Conservation (phyloP, 1,140 invertebrate species). For the Brachionus angularis region DNA sequence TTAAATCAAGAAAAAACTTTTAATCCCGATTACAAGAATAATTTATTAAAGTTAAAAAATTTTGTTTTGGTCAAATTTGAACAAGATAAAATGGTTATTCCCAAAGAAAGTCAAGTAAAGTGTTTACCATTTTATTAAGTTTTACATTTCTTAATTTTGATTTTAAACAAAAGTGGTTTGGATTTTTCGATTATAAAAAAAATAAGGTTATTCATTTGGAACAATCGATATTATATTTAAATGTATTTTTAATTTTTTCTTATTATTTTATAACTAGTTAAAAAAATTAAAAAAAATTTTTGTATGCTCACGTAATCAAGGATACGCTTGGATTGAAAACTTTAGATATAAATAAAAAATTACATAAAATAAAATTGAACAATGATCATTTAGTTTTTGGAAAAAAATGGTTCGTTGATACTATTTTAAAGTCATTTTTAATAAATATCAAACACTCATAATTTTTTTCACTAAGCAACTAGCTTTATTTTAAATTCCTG, state of each 20-base stretch:
- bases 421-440: too few relatives aligned
- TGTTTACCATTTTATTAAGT: not conserved
- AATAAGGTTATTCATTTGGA: slow-evolving; percentile 55
- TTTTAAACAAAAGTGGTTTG: slow-evolving; percentile 57
- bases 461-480: too few relatives aligned
- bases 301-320: slow-evolving; percentile 64
- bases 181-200: slow-evolving; percentile 60
- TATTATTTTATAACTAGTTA: not conserved
- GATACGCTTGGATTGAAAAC: slow-evolving; percentile 77
- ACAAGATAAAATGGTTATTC: slow-evolving; percentile 84
- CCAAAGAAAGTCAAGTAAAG: slow-evolving; percentile 69
- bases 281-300: slow-evolving; percentile 25
- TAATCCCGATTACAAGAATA: slow-evolving; percentile 66
- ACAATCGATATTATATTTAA: slow-evolving; percentile 58
- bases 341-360: slow-evolving; percentile 65
- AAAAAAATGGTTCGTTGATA: not conserved
- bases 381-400: not conserved
- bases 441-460: too few relatives aligned
- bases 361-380: not conserved
- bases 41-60: slow-evolving; percentile 73
- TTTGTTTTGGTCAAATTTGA: slow-evolving; percentile 88
- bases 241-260: slow-evolving; percentile 51
- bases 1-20: slow-evolving; percentile 84
- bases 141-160: not conserved
- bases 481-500: too few relatives aligned